phyloP scores from a whole-genome alignment of 2,113 vertebrate species.

The Odobenus rosmarus region DNA sequence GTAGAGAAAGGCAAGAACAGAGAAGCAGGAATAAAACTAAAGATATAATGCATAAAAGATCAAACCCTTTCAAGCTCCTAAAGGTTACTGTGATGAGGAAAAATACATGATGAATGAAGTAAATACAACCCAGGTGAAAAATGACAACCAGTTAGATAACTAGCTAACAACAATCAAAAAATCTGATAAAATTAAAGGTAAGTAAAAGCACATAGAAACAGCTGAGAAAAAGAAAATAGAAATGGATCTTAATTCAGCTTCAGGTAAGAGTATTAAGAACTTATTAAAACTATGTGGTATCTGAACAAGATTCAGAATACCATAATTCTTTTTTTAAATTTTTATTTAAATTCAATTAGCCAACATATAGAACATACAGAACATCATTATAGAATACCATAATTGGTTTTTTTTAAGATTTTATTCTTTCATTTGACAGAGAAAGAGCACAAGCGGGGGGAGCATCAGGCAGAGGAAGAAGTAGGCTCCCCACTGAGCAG shows the following conservation, averaged over 20 bases:
- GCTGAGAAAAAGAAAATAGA: conserved; percentile 15
- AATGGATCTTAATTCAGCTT: not conserved
- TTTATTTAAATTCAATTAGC: not conserved
- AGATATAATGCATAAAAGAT: conserved; percentile 13
- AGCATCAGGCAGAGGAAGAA: too few species aligned
- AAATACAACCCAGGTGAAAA: conserved; percentile 41
- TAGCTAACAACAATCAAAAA: not conserved
- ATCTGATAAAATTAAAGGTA: not conserved
- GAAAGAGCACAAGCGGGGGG: too few species aligned
- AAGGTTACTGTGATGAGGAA: not conserved
- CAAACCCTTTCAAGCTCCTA: conserved; percentile 20
- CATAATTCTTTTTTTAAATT: not conserved
- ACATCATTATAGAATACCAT: not conserved
- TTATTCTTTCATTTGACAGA: too few species aligned
- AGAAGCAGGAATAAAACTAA: conserved; percentile 28
- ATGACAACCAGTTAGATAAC: conserved; percentile 19
- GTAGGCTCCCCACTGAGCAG: too few species aligned
- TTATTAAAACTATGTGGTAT: not conserved
- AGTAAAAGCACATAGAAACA: not conserved
- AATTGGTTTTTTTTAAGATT: not conserved
- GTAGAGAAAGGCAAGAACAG: not conserved
- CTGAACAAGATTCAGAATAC: not conserved
- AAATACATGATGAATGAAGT: conserved; percentile 3
- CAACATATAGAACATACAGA: not conserved
- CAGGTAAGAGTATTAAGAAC: conserved; percentile 30